These are phyloP conservation scores for Megastigmus dorsalis DNA, from an alignment of 2,888 invertebrate genomes.

Conservation along the genomic window DNA sequence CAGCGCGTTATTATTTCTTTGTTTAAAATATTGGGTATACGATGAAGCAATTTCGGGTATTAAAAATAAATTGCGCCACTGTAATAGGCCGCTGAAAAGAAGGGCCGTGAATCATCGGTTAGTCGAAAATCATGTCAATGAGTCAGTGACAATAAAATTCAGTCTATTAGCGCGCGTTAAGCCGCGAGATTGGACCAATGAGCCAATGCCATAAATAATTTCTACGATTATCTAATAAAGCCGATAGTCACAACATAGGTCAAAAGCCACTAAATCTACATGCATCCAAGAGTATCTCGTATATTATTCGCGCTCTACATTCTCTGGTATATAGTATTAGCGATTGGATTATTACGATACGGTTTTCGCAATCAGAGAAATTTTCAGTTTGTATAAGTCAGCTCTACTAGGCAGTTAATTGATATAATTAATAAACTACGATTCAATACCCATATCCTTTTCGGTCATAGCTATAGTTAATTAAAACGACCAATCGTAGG, in stretches of 20 bases:
- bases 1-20: too few relatives aligned
- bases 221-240: slow-evolving; percentile 50
- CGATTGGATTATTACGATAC: background rate
- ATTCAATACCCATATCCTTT: too few relatives aligned
- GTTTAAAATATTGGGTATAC: background rate
- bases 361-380: background rate
- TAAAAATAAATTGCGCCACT: slow-evolving; percentile 22
- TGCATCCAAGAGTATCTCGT: background rate
- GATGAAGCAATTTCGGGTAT: background rate
- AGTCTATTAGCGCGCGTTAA: slow-evolving; percentile 29
- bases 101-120: slow-evolving; percentile 11
- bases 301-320: background rate
- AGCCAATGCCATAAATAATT: slow-evolving; percentile 50
- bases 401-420: too few relatives aligned
- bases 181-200: slow-evolving; percentile 12
- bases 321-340: background rate
- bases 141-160: slow-evolving; percentile 44
- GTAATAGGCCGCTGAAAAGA: slow-evolving; percentile 13
- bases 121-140: slow-evolving; percentile 43
- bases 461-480: too few relatives aligned
- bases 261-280: slow-evolving; percentile 37
- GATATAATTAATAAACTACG: too few relatives aligned
- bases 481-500: too few relatives aligned
- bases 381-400: background rate
- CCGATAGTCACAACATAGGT: slow-evolving; percentile 43